Percentiles rank a stretch among this genome's conserved stretches.
Evolutionary conservation across 2,113 vertebrate species (phyloP).

Genomic region (Balaenoptera acutorostrata): DNA sequence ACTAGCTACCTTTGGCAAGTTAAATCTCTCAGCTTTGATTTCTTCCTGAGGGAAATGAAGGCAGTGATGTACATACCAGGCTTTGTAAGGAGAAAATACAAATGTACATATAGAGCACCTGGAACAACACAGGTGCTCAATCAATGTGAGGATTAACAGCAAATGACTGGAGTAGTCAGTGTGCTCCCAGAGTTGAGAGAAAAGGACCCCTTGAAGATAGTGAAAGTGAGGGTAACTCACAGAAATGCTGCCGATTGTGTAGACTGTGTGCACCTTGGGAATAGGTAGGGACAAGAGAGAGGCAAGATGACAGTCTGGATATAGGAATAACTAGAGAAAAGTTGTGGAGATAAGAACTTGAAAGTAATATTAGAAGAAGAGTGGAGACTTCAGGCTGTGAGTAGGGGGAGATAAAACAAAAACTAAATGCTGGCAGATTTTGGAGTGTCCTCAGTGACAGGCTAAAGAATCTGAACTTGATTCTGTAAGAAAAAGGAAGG

Average conservation of each 20-base stretch:
- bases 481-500: not conserved
- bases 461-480: not conserved
- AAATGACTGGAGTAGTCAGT: not conserved
- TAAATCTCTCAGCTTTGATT: not conserved
- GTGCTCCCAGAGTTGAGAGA: too few species aligned
- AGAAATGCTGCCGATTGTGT: not conserved
- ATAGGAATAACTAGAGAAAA: not conserved
- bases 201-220: not conserved
- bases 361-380: not conserved
- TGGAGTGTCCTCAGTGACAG: not conserved
- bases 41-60: not conserved
- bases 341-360: not conserved
- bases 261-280: not conserved
- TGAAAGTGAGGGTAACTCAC: not conserved
- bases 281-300: not conserved
- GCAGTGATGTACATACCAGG: not conserved
- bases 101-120: not conserved
- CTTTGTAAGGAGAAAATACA: not conserved
- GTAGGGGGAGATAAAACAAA: not conserved
- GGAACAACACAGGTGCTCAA: not conserved
- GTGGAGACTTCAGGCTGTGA: not conserved
- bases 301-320: not conserved
- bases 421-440: not conserved
- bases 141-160: not conserved
- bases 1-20: not conserved